Base-by-base conservation (phyloP, 1,140 invertebrate species). In the Xylocopa sonorina region DNA sequence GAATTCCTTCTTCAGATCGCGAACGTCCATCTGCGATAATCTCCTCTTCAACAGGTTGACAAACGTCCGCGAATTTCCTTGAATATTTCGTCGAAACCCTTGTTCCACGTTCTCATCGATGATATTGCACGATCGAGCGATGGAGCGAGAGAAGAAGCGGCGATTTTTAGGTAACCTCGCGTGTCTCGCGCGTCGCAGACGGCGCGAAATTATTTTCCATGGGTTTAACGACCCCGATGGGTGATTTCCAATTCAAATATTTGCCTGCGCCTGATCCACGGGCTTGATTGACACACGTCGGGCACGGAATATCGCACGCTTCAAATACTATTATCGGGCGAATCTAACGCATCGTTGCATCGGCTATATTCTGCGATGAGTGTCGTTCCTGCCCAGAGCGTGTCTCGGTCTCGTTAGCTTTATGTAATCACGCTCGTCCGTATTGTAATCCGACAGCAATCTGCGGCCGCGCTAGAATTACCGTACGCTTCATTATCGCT, bases 401-500 rank as follows among this genome's bases (percentile, higher is more conserved):
- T 63, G 64, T 78, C 64, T 69, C 64, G 63, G 72, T 72, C 86
- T 87, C 82, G 84, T 87, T 86, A 87, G 78, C 80, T 81, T 86
- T 83, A 86, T 83, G 80, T 78, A 86, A 88, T 87, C 77, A 85
- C 71, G 81, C 60, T 62, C 68, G 58, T 81, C 72, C 67, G 72
- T 75, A 81, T 75, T 79, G 82, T 77, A 82, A 82, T 80, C 60
- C 79, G 71, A 83, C 77, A 83, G 80, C 80, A 76, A 87, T 64
- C 71, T 51, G 63, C 72, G 24, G 76, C 51, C 50, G 21, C 4
- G n/a, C 27, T 50, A 29, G 57, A 68, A 85, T 82, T 84, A 80
- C 71, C 68, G 66, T 67, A 77, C 53, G 76, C 82, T 86, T 88
- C 82, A 88, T 88, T 87, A 88, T 87, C 73, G 68, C 32, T 29